Evolutionary conservation across 2,113 vertebrate species (phyloP).

Genomic region (Leuciscus idus): DNA sequence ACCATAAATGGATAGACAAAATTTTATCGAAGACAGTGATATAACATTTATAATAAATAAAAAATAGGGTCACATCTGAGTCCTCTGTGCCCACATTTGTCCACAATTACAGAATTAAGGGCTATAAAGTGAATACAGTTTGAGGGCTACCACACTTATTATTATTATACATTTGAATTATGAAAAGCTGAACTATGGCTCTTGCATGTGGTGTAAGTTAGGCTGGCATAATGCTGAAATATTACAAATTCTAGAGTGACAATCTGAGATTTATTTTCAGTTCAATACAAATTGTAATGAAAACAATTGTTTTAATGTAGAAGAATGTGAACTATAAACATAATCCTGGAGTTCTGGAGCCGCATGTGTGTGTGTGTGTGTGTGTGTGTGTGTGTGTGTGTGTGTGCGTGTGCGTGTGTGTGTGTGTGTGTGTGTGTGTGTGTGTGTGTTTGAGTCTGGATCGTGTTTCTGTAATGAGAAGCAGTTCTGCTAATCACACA

Average conservation of each 20-base stretch:
- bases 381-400: too few species aligned
- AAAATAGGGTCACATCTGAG: too few species aligned
- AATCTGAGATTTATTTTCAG: neutral
- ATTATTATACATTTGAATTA: too few species aligned
- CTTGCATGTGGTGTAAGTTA: neutral
- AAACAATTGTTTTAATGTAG: neutral
- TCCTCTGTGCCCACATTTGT: too few species aligned
- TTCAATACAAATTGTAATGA: neutral
- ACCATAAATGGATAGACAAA: too few species aligned
- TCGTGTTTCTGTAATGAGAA: constrained; percentile 8
- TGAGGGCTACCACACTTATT: too few species aligned
- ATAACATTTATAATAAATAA: too few species aligned
- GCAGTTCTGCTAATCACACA: constrained; percentile 32
- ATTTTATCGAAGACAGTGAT: too few species aligned
- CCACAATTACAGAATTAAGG: too few species aligned
- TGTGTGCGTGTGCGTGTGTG: too few species aligned
- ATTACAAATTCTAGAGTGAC: neutral
- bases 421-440: neutral
- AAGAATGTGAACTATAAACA: neutral
- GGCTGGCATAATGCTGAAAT: neutral
- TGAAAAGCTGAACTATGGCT: neutral
- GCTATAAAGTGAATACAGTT: too few species aligned
- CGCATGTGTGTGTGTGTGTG: neutral
- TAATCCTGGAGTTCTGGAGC: neutral
- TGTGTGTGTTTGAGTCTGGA: constrained; percentile 10